A percentile compares a stretch with the other conserved stretches of the same genome.
Evolutionary conservation across 2,797 vertebrate species (phyloP).

Genomic region (Aselliscus stoliczkanus): DNA sequence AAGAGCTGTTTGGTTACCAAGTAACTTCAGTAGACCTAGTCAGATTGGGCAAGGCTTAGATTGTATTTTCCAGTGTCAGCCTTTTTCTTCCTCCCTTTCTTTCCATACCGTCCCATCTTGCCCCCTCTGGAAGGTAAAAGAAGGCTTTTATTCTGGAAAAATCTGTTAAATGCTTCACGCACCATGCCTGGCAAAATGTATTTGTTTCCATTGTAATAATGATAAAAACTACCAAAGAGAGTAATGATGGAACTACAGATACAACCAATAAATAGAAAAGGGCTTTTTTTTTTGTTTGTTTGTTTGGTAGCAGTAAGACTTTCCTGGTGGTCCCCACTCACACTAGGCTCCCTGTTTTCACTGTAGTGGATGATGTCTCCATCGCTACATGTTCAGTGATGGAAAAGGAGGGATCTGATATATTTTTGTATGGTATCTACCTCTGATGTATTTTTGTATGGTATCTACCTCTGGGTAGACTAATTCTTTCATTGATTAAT

Average conservation of each 20-base stretch:
- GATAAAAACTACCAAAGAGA: neutral
- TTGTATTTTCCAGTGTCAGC: neutral
- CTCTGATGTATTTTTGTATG: neutral
- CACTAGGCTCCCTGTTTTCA: neutral
- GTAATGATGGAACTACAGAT: neutral
- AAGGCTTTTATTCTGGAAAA: neutral
- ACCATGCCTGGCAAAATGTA: neutral
- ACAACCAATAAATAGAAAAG: neutral
- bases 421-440: neutral
- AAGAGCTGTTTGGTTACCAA: neutral
- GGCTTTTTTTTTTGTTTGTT: conserved; percentile 25
- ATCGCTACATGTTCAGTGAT: neutral
- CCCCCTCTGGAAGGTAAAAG: neutral
- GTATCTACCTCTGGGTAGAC: neutral
- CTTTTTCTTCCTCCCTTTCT: neutral
- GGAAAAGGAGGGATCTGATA: neutral
- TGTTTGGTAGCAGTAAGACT: neutral
- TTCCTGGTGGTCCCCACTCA: neutral
- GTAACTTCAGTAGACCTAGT: neutral
- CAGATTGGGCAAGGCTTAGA: neutral
- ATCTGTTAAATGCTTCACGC: neutral
- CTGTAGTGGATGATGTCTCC: neutral
- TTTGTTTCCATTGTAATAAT: neutral
- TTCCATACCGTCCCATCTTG: neutral
- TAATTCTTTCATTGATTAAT: neutral